Conservation (phyloP, 1,140 invertebrate genomes). For the Zeugodacus cucurbitae region DNA sequence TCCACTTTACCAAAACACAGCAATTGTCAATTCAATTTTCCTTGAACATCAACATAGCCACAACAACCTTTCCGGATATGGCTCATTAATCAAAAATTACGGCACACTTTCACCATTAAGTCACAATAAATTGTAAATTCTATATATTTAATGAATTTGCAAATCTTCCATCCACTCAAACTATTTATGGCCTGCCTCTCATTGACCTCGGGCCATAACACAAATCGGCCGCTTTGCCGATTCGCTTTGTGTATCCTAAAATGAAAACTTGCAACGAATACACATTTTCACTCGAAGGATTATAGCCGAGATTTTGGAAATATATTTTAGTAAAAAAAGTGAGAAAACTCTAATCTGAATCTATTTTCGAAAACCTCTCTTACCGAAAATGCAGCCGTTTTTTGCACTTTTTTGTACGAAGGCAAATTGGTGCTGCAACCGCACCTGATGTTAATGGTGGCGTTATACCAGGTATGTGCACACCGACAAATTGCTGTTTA, state of each 20-base stretch:
- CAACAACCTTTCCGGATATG: too few species aligned
- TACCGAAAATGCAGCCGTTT: neutral
- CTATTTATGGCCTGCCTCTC: neutral
- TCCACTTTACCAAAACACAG: too few species aligned
- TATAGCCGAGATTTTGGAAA: neutral
- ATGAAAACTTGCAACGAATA: neutral
- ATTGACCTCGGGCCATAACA: constrained; percentile 12
- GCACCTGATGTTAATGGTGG: neutral
- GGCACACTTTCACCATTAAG: too few species aligned
- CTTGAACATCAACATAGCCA: too few species aligned
- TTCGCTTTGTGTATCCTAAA: neutral
- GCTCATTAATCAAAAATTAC: too few species aligned
- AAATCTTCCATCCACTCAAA: too few species aligned
- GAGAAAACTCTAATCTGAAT: neutral
- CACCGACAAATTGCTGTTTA: neutral
- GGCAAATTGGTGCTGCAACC: neutral
- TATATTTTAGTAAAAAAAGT: neutral
- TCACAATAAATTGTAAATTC: too few species aligned
- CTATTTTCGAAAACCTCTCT: neutral
- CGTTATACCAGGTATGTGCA: neutral
- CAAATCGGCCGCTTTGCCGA: constrained; percentile 2
- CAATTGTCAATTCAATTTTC: too few species aligned
- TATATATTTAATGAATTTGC: too few species aligned
- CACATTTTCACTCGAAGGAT: neutral
- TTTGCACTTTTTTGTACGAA: neutral